Conservation (phyloP, 53 echinoderm and acorn worm species). For the Apostichopus leukothele region DNA sequence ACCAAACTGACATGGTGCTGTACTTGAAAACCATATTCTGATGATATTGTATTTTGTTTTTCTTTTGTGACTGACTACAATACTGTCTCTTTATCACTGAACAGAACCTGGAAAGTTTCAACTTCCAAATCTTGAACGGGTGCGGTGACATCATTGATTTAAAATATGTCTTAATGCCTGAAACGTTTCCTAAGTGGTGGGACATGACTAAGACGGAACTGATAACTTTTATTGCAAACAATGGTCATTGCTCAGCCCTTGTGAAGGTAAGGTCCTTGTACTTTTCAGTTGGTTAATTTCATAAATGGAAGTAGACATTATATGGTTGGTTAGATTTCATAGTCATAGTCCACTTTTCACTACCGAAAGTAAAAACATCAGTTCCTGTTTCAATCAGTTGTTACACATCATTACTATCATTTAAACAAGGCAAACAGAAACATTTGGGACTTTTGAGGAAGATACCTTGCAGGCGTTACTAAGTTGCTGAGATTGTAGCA, state of each 20-base stretch:
- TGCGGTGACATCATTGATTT: constrained; percentile 83
- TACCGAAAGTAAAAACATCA: not conserved
- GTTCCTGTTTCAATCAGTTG: not conserved
- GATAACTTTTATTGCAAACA: constrained; percentile 28
- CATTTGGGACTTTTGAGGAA: no score
- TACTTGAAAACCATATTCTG: no score
- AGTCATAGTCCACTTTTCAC: not conserved
- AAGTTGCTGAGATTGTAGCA: no score
- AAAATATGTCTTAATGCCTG: constrained; percentile 63
- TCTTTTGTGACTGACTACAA: no score
- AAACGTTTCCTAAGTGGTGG: constrained; percentile 65
- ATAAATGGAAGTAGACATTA: not conserved
- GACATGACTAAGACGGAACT: constrained; percentile 57
- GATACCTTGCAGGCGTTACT: no score
- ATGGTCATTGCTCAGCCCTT: constrained; percentile 87
- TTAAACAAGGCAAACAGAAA: no score
- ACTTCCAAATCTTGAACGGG: constrained; percentile 73
- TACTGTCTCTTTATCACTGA: not conserved
- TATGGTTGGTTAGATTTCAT: not conserved
- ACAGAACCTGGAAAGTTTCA: constrained; percentile 61
- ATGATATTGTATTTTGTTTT: no score
- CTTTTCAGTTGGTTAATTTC: not conserved
- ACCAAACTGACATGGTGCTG: no score
- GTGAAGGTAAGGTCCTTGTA: constrained; percentile 64
- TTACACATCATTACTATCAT: no score